Conservation (phyloP, 2,113 vertebrate genomes). For the Microcebus jonahi region DNA sequence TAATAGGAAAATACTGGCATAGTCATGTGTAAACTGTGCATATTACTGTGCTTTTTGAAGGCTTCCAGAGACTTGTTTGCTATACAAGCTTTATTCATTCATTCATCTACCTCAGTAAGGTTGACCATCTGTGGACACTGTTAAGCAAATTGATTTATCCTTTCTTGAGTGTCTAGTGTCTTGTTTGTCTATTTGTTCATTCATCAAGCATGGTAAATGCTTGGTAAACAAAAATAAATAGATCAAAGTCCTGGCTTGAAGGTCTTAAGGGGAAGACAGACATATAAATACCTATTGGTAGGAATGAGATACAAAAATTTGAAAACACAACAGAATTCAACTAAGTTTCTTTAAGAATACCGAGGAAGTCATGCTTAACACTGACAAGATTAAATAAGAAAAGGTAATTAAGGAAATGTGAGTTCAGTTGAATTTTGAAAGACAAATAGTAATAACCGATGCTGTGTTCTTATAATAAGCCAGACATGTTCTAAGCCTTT, state of each 20-base stretch:
- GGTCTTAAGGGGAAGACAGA: neutral
- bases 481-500: neutral
- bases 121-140: neutral
- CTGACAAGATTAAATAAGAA: neutral
- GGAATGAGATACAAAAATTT: neutral
- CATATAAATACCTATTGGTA: neutral
- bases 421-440: neutral
- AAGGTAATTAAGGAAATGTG: neutral
- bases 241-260: neutral
- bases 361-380: neutral
- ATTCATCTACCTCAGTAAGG: neutral
- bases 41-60: slow-evolving; percentile 42
- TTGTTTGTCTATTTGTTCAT: neutral
- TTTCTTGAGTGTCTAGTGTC: neutral
- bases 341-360: neutral
- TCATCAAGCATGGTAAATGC: neutral
- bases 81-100: neutral
- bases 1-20: slow-evolving; percentile 67
- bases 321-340: neutral
- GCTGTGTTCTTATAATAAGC: neutral
- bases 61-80: neutral
- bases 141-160: neutral
- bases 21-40: slow-evolving; percentile 55
- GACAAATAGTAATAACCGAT: neutral
- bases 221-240: slow-evolving; percentile 41